Percentiles rank a stretch among this genome's conserved stretches.
Conservation (phyloP, 2,113 vertebrate genomes). For the Phylloscopus whistleri region DNA sequence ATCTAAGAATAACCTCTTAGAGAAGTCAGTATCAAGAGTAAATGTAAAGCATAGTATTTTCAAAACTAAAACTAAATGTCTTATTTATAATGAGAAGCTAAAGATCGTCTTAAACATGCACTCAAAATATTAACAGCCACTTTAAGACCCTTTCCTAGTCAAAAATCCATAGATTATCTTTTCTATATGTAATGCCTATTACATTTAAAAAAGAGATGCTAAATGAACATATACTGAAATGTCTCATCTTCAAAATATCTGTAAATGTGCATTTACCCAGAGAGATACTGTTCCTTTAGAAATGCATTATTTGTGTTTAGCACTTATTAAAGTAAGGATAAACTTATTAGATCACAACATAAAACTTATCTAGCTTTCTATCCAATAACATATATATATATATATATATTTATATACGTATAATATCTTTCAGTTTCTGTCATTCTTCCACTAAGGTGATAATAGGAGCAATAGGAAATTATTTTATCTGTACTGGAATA, state of each 20-base stretch:
- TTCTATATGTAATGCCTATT: neutral
- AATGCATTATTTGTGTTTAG: neutral
- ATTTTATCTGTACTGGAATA: neutral
- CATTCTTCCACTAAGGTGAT: neutral
- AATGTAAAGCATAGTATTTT: neutral
- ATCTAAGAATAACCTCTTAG: neutral
- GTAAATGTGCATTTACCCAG: neutral
- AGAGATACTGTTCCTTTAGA: neutral
- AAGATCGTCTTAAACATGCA: neutral
- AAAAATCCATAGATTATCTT: neutral
- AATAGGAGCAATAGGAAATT: neutral
- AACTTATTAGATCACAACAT: neutral
- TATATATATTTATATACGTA: neutral
- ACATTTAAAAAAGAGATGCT: neutral
- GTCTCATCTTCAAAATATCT: neutral
- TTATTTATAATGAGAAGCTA: neutral
- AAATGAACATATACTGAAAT: neutral
- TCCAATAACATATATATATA: neutral
- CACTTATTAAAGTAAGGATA: neutral
- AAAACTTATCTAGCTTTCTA: neutral
- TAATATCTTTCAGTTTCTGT: neutral
- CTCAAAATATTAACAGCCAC: neutral
- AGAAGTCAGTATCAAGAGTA: neutral
- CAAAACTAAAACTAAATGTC: neutral
- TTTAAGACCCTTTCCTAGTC: neutral